Conservation (phyloP, 2,113 vertebrate genomes). For the Ciconia stormi region DNA sequence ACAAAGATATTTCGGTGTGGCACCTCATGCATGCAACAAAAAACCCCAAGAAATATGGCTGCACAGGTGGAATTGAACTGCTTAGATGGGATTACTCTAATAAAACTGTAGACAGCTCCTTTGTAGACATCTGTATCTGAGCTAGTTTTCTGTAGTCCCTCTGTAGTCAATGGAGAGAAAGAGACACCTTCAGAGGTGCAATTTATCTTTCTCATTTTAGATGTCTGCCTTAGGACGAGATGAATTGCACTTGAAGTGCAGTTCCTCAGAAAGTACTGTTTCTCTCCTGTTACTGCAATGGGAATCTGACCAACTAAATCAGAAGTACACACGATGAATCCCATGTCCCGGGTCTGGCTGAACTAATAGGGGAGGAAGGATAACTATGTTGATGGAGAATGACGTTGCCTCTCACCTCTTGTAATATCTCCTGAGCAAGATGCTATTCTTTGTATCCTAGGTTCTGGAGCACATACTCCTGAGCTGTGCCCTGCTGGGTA, state of each 20-base stretch:
- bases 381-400: not conserved
- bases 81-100: not conserved
- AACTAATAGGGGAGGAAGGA: not conserved
- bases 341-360: not conserved
- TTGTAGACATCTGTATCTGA: not conserved
- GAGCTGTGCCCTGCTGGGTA: conserved; percentile 77
- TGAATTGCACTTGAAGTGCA: not conserved
- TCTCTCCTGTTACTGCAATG: not conserved
- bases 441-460: conserved; percentile 18
- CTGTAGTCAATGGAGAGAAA: not conserved
- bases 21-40: not conserved
- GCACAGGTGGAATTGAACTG: not conserved
- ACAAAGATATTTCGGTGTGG: not conserved
- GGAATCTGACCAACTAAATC: not conserved
- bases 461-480: conserved; percentile 61
- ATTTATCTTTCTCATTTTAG: not conserved
- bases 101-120: not conserved
- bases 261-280: not conserved
- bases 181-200: not conserved
- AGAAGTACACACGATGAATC: not conserved
- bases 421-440: not conserved
- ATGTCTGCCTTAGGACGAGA: not conserved
- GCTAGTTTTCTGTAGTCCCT: not conserved
- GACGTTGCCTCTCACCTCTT: not conserved
- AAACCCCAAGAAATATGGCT: not conserved